Conservation (phyloP, 2,888 invertebrate genomes). For the Polyploca ridens region DNA sequence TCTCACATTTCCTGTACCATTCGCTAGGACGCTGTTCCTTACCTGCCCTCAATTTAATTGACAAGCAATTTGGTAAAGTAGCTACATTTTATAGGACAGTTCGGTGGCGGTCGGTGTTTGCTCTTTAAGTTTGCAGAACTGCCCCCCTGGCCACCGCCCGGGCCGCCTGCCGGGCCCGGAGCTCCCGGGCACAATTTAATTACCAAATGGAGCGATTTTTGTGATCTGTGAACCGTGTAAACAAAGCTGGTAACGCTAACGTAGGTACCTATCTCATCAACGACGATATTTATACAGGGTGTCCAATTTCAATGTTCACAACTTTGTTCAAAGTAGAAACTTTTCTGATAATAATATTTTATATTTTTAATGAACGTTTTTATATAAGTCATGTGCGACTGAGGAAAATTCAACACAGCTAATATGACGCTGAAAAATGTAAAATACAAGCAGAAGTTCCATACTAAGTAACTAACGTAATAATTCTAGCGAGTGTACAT, state of each 20-base stretch:
- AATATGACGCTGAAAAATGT: no score
- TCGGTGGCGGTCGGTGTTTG: slow-evolving; percentile 53
- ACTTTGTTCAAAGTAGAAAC: background rate
- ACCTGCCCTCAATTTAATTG: slow-evolving; percentile 43
- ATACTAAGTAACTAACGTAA: no score
- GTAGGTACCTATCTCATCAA: background rate
- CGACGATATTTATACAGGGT: background rate
- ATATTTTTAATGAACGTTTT: no score
- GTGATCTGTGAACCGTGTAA: slow-evolving; percentile 64
- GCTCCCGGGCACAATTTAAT: slow-evolving; percentile 71
- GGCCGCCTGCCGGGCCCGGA: slow-evolving; percentile 11
- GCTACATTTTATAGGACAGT: slow-evolving; percentile 28
- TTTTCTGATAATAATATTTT: background rate
- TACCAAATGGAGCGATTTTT: slow-evolving; percentile 79
- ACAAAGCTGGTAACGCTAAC: slow-evolving; percentile 32
- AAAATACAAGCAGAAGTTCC: no score
- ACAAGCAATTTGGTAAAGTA: slow-evolving; percentile 54
- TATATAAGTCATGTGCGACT: no score
- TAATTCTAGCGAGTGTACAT: no score
- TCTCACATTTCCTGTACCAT: slow-evolving; percentile 18
- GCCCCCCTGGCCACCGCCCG: slow-evolving; percentile 22
- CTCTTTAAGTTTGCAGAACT: slow-evolving; percentile 59
- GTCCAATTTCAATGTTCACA: background rate
- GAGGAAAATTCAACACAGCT: no score
- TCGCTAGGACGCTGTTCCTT: background rate